A percentile compares a stretch with the other conserved stretches of the same genome.
phyloP scores from a whole-genome alignment of 2,888 invertebrate species.

The Ichneumoninae sp. region DNA sequence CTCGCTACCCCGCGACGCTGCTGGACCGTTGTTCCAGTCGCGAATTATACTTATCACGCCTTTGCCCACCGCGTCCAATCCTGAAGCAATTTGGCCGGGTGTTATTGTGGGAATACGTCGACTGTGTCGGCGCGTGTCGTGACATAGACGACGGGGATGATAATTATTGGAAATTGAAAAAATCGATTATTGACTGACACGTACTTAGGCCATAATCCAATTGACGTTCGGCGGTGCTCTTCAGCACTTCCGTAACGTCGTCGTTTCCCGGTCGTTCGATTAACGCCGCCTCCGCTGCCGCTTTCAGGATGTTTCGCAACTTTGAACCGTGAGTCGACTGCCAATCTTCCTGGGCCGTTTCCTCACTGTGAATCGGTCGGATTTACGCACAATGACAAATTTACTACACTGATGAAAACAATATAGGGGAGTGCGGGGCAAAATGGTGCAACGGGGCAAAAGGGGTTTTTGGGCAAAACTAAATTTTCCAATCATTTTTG shows the following conservation, averaged over 20 bases:
- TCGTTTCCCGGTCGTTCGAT: conserved; percentile 74
- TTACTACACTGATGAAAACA: too few relatives aligned
- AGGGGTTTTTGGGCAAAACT: too few relatives aligned
- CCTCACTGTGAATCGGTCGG: conserved; percentile 71
- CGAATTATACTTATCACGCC: conserved; percentile 85
- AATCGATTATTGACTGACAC: conserved; percentile 39
- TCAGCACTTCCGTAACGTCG: conserved; percentile 75
- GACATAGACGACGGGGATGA: background rate
- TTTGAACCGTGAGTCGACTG: conserved; percentile 73
- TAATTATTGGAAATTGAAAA: background rate
- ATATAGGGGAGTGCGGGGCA: too few relatives aligned
- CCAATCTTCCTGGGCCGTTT: conserved; percentile 76
- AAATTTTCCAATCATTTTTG: too few relatives aligned
- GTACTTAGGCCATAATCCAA: conserved; percentile 80
- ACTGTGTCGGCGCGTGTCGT: too few relatives aligned
- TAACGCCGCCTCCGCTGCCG: conserved; percentile 75
- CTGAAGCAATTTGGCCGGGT: conserved; percentile 60
- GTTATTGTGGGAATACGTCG: background rate
- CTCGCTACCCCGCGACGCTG: conserved; percentile 82
- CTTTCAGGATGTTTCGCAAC: conserved; percentile 74
- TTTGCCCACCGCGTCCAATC: conserved; percentile 75
- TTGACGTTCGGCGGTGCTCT: conserved; percentile 79
- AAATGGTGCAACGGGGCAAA: too few relatives aligned
- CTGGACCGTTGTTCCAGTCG: conserved; percentile 84
- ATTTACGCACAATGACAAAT: background rate